Base-by-base conservation (phyloP, 2,888 invertebrate genomes). In the Synergus gifuensis region DNA sequence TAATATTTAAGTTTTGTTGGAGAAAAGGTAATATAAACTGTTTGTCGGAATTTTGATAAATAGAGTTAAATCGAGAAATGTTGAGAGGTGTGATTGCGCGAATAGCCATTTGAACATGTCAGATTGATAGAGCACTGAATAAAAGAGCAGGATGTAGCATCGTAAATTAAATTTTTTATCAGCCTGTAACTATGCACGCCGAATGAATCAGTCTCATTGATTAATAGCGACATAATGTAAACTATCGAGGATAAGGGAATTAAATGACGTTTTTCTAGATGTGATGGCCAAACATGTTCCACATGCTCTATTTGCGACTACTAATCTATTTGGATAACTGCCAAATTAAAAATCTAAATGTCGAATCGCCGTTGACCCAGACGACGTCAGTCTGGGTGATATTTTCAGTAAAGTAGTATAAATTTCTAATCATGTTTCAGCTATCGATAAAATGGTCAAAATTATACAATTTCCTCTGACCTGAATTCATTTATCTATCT, bases 171-270 rank as follows among this genome's bases (percentile, higher is more conserved):
- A 64, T 64, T 64, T 40, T 40, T 64, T 42, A 64, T 64, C 64
- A n/a, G 42, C n/a, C 64, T n/a, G 4, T 40, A 64, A 42, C n/a
- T 64, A 42, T 42, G n/a, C n/a, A 40, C 2, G 42, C 8, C 9
- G 40, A 73, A 76, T 79, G 28, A 64, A n/a, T 79, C 67, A 67
- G 66, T 78, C 44, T 82, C 81, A 78, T 80, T 85, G 83, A 83
- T 82, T 76, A 81, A 80, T 83, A 77, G 76, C 76, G 76, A 76
- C 64, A 64, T 76, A 40, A 60, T 42, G n/a, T 64, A 42, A n/a
- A 64, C 18, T 64, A 64, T n/a, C 2, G 16, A 2, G 44, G 22
- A 44, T 18, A 67, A 67, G 67, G 12, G 22, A 67, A 67, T 14
- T n/a, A 22, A 46, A 73, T 49, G 46, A n/a, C 9, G 28, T 28